A percentile compares a stretch with the other conserved stretches of the same genome.
phyloP scores from a whole-genome alignment of 2,888 invertebrate genomes.

The Nasonia oneida region DNA sequence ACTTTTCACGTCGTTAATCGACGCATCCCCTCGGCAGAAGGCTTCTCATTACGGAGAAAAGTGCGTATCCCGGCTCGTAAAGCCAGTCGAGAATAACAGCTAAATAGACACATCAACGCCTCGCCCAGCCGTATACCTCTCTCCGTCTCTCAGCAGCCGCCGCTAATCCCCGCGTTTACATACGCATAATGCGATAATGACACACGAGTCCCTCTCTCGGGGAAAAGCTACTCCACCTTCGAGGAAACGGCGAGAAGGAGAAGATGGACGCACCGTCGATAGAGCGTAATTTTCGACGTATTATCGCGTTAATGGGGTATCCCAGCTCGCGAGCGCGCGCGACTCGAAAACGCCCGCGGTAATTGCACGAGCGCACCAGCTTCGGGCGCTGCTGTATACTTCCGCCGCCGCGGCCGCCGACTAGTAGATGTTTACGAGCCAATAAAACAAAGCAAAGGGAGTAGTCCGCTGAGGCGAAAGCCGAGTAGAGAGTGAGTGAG shows the following conservation, averaged over 20 bases:
- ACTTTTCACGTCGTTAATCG: neutral
- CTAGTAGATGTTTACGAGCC: conserved; percentile 74
- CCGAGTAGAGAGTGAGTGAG: conserved; percentile 17
- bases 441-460: conserved; percentile 73
- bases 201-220: conserved; percentile 2
- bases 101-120: conserved; percentile 36
- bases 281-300: conserved; percentile 64
- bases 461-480: conserved; percentile 25
- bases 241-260: neutral
- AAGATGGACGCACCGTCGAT: neutral
- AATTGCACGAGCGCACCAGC: neutral
- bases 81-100: neutral
- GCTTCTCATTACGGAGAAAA: neutral
- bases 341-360: conserved; percentile 62
- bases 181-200: conserved; percentile 57
- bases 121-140: neutral
- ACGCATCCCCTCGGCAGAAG: neutral
- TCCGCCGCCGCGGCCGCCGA: conserved; percentile 70
- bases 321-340: conserved; percentile 60
- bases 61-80: conserved; percentile 23
- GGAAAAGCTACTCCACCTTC: conserved; percentile 12
- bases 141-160: neutral
- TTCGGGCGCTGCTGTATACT: conserved; percentile 66
- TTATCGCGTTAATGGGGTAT: conserved; percentile 65
- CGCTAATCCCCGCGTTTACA: conserved; percentile 49